Conservation (phyloP, 2,888 invertebrate species). For the Scaptomyza reducta region DNA sequence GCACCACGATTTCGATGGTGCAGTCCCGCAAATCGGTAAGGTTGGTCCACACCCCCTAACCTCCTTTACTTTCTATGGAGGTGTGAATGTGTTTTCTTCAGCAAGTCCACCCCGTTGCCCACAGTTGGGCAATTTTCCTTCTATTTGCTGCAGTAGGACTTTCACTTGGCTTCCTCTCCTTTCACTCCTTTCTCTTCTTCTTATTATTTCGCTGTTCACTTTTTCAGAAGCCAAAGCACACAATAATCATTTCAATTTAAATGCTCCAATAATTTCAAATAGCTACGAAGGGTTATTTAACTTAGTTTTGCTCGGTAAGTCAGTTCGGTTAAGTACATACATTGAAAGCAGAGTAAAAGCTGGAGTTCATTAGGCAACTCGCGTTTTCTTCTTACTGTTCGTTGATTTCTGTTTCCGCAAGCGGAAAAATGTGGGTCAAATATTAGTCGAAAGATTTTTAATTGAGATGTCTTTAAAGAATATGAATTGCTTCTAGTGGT, state of each 20-base stretch:
- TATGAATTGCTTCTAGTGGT: background rate
- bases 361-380: conserved; percentile 54
- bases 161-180: conserved; percentile 64
- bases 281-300: conserved; percentile 63
- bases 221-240: conserved; percentile 56
- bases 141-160: conserved; percentile 59
- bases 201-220: conserved; percentile 15
- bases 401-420: conserved; percentile 31
- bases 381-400: conserved; percentile 6
- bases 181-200: background rate
- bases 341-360: conserved; percentile 26
- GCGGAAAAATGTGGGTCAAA: conserved; percentile 40
- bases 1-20: conserved; percentile 66
- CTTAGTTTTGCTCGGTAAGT: conserved; percentile 12
- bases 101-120: conserved; percentile 10
- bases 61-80: conserved; percentile 33
- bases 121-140: conserved; percentile 60
- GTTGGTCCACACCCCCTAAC: conserved; percentile 15
- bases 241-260: conserved; percentile 79
- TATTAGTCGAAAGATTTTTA: background rate
- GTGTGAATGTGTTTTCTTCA: conserved; percentile 71
- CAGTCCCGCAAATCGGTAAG: conserved; percentile 44
- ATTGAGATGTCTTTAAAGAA: conserved; percentile 1
- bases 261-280: conserved; percentile 78
- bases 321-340: conserved; percentile 16